Percentiles rank a stretch among this genome's conserved stretches.
Evolutionary conservation across 1,140 invertebrate species (phyloP).

Genomic region (Hyposmocoma kahamanoa): DNA sequence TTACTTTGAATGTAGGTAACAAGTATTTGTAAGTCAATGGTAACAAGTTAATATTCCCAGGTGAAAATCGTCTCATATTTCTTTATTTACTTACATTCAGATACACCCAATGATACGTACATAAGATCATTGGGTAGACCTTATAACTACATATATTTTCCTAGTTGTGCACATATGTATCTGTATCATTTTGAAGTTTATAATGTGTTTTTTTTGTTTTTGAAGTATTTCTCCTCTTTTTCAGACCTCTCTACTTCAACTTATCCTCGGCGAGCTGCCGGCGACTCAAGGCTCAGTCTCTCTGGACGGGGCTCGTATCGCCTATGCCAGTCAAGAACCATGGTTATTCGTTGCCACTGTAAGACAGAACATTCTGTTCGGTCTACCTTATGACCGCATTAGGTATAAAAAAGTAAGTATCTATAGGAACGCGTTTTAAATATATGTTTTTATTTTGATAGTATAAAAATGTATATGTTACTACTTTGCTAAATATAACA

Average conservation of each 20-base stretch:
- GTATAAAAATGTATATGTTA: too few species aligned
- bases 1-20: too few species aligned
- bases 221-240: conserved; percentile 3
- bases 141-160: too few species aligned
- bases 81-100: too few species aligned
- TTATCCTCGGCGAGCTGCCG: conserved; percentile 81
- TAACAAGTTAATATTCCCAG: too few species aligned
- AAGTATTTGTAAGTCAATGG: too few species aligned
- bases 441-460: too few species aligned
- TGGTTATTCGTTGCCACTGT: conserved; percentile 83
- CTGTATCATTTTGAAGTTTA: neutral
- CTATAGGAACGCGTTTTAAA: neutral
- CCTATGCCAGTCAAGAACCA: conserved; percentile 85
- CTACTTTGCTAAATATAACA: too few species aligned
- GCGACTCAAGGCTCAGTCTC: conserved; percentile 76
- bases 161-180: too few species aligned
- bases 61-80: too few species aligned
- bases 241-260: conserved; percentile 84
- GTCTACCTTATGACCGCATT: conserved; percentile 76
- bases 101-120: too few species aligned
- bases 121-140: too few species aligned
- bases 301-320: conserved; percentile 76
- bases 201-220: neutral
- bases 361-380: conserved; percentile 88
- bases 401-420: conserved; percentile 78